phyloP scores from a whole-genome alignment of 1,140 invertebrate species.

The Belonocnema kinseyi region DNA sequence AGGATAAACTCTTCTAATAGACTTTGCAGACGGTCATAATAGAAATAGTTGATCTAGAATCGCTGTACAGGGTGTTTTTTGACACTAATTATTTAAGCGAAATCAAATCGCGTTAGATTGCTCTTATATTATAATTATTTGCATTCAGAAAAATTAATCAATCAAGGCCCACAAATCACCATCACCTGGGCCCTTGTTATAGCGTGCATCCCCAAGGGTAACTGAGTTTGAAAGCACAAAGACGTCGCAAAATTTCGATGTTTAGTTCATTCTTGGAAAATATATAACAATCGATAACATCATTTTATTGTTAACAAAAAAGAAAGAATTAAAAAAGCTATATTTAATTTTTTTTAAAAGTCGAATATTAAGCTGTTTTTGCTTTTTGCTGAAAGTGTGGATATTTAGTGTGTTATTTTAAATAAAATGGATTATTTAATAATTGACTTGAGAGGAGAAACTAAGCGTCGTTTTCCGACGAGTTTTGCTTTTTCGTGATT shows the following conservation, averaged over 20 bases:
- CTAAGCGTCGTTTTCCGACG: not conserved
- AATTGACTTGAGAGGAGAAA: slow-evolving; percentile 30
- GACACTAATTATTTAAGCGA: slow-evolving; percentile 33
- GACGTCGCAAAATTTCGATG: no score
- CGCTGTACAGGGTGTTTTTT: slow-evolving; percentile 55
- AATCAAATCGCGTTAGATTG: slow-evolving; percentile 30
- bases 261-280: no score
- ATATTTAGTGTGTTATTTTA: not conserved
- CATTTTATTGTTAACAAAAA: no score
- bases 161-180: slow-evolving; percentile 32
- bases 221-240: no score
- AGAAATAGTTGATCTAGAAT: slow-evolving; percentile 74
- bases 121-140: slow-evolving; percentile 27
- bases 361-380: not conserved
- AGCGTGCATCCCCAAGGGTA: not conserved
- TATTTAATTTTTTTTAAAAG: not conserved
- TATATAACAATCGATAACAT: no score
- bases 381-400: not conserved
- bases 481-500: not conserved
- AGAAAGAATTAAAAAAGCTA: no score
- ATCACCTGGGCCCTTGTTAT: slow-evolving; percentile 8
- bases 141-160: slow-evolving; percentile 37
- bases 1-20: slow-evolving; percentile 75
- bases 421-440: slow-evolving; percentile 2
- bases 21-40: slow-evolving; percentile 75